Percentiles rank a stretch among this genome's conserved stretches.
Conservation (phyloP, 2,797 vertebrate genomes). For the Ataeniobius toweri region DNA sequence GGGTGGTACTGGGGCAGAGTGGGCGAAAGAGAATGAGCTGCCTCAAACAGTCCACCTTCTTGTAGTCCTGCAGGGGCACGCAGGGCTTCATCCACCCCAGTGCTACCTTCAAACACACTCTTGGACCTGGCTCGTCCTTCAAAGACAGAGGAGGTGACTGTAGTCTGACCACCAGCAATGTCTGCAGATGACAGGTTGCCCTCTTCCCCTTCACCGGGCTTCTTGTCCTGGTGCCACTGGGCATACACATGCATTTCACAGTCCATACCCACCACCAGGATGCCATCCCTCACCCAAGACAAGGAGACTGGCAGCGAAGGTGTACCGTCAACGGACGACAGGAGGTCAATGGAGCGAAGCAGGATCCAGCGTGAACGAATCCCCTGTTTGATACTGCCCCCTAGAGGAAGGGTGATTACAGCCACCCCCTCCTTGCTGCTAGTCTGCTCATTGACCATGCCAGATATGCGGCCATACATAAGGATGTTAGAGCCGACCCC, state of each 20-base stretch:
- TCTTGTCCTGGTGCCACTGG: conserved; percentile 93
- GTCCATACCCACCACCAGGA: conserved; percentile 97
- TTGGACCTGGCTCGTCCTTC: conserved; percentile 84
- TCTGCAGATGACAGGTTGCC: conserved; percentile 79
- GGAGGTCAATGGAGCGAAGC: conserved; percentile 90
- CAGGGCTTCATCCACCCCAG: conserved; percentile 88
- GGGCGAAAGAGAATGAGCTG: conserved; percentile 94
- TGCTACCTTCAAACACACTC: conserved; percentile 87
- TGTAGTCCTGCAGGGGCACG: conserved; percentile 90
- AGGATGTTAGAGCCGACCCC: conserved; percentile 97
- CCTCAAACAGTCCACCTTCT: conserved; percentile 97
- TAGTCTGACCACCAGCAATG: conserved; percentile 66
- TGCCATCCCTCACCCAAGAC: conserved; percentile 98
- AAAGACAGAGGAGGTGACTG: conserved; percentile 42
- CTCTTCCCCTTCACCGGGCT: conserved; percentile 82
- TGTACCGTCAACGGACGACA: conserved; percentile 95
- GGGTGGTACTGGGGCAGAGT: conserved; percentile 98
- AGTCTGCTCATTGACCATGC: conserved; percentile 92
- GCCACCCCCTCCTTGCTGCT: conserved; percentile 95
- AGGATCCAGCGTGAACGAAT: conserved; percentile 96
- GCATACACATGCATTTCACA: conserved; percentile 99
- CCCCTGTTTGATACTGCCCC: conserved; percentile 98
- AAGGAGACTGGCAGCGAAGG: conserved; percentile 95
- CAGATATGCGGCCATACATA: conserved; percentile 97
- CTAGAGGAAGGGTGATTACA: conserved; percentile 94